Evolutionary conservation across 2,113 vertebrate species (phyloP), one percentile per base, ranked within the genome.

Genomic region (Heterochromis multidens): DNA sequence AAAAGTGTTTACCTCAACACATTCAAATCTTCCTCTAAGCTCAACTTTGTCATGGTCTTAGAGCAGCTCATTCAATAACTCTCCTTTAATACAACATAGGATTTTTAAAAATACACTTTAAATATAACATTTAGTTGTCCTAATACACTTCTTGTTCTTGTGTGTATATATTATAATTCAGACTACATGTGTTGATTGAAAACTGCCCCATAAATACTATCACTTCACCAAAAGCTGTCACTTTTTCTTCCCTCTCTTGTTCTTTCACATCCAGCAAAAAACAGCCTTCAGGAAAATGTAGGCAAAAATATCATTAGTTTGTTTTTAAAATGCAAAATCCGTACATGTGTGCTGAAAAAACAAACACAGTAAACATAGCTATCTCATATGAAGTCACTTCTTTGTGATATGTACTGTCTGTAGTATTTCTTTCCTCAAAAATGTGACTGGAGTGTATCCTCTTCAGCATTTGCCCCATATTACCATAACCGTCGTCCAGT

Each of bases 401-500:
- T 17, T 52, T 33, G 21, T 81, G 83, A 82, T 77, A 57, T 65
- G 77, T 49, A 29, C 11, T 31, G 31, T 79, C 70, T 74, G 21
- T 14, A 62, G 83, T 31, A 81, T 62, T 70, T 80, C 76, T 31
- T 61, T 63, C 19, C 29, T 77, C 25, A 61, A 57, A 84, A 40
- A 37, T 2, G 74, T 65, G 57, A 72, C 79, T 59, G 27, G 23
- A 35, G 21, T 43, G 35, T 49, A 23, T 88, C 81, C 54, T 85
- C 40, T 56, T 89, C 60, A 65, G n/a, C 70, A 52, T 33, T 65
- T 29, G 25, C 21, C 19, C 16, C 49, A 8, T 21, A 92, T 99
- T 97, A 99, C 99, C 99, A 99, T 87, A 98, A 96, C 91, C 99
- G 97, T 95, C 99, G 95, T 95, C 98, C 98, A 62, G 97, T 97